Evolutionary conservation across 1,140 invertebrate species (phyloP).

Genomic region (Drosophila seguyi): DNA sequence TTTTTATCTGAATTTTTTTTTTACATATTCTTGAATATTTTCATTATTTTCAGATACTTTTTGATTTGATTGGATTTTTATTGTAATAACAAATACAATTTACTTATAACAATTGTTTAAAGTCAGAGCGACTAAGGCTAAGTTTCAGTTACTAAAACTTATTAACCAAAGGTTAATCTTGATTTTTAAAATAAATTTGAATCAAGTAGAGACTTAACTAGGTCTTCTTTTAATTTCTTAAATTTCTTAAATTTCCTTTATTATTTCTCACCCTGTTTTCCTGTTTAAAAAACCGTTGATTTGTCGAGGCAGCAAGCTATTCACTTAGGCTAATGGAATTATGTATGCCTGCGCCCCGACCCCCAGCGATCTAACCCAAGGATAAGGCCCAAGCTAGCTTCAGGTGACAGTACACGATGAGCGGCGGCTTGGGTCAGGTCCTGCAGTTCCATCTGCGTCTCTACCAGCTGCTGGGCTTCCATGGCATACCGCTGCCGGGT

Average conservation of each 20-base stretch:
- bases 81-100: too few species aligned
- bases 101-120: too few species aligned
- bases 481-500: constrained; percentile 43
- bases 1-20: too few species aligned
- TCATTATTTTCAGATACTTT: too few species aligned
- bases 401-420: constrained; percentile 50
- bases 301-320: not conserved
- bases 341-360: too few species aligned
- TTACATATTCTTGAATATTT: too few species aligned
- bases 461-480: constrained; percentile 67
- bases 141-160: too few species aligned
- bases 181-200: not conserved
- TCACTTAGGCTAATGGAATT: constrained; percentile 33
- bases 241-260: too few species aligned
- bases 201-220: not conserved
- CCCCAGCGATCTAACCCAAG: not conserved
- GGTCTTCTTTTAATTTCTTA: not conserved
- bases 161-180: not conserved
- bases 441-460: constrained; percentile 63
- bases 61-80: too few species aligned
- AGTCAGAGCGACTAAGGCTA: too few species aligned
- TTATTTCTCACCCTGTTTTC: not conserved
- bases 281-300: not conserved
- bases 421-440: constrained; percentile 40
- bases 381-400: constrained; percentile 14